Evolutionary conservation across 2,797 vertebrate genomes (phyloP), one percentile per base, ranked within the genome.

Genomic region (Onychomys torridus): DNA sequence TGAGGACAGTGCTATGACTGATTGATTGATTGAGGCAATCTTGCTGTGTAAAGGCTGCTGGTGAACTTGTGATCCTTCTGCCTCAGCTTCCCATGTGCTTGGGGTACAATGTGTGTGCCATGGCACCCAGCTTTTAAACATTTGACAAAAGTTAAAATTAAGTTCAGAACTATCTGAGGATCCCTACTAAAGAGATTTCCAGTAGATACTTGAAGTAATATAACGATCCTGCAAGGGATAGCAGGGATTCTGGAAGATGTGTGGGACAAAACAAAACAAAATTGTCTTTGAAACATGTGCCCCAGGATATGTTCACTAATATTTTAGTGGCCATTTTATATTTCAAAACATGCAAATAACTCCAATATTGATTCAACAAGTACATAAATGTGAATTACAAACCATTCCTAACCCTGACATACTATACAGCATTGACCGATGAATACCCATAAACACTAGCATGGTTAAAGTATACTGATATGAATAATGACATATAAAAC

Each of bases 71-170:
- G 16, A 49, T 37, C 57, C 40, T 27, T 61, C 40, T 63, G 40
- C 32, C 13, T 46, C 40, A 6, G 19, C n/a, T 55, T 76, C 29
- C 37, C 29, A 2, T 63, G 32, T 49, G 21, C 17, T 61, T 46
- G 32, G 37, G 34, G 12, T 23, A 23, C 32, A 63, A 3, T 27
- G 32, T 49, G n/a, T n/a, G 32, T 7, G 34, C 32, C 55, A 63
- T 6, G 9, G 19, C 43, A 46, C 55, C 6, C 32, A 37, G 7
- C 23, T 69, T 52, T 52, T 69, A 7, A 27, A 88, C 2, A 73
- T 57, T 91, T 77, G 81, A 89, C 49, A 21, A 6, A 83, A 81
- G 49, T n/a, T 76, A 76, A 96, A 77, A 25, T 87, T 32, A 49
- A 83, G 6, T 59, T 73, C 2, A 75, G 3, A 93, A 6, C 57